These are phyloP conservation scores for Arbacia lixula DNA, from an alignment of 53 echinoderm and acorn worm genomes.

Conservation along the genomic window DNA sequence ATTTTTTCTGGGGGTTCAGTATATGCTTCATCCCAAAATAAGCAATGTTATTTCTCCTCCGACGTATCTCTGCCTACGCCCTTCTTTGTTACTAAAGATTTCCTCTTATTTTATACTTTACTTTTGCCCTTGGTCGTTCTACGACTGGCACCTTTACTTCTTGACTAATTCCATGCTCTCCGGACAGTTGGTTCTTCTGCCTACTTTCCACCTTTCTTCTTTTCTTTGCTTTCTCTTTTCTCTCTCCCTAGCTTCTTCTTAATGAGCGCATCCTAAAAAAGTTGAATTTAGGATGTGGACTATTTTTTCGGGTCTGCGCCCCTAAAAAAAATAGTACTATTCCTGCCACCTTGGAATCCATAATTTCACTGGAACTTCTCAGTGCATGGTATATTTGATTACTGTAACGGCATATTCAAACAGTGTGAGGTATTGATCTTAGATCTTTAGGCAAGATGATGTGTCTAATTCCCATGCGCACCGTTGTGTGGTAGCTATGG, in stretches of 20 bases:
- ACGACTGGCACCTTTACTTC: constrained; percentile 14
- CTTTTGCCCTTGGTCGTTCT: constrained; percentile 10
- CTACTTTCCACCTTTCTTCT: neutral
- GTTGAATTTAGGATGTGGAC: no score
- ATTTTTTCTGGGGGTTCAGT: constrained; percentile 14
- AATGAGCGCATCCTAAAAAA: neutral
- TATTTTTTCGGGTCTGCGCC: no score
- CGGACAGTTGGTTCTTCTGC: constrained; percentile 36
- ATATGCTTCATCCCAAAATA: constrained; percentile 23
- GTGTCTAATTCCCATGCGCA: no score
- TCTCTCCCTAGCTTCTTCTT: constrained; percentile 11
- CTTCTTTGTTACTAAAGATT: constrained; percentile 29
- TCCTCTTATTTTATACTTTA: neutral
- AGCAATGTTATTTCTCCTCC: constrained; percentile 15
- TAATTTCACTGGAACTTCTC: no score
- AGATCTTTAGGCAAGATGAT: no score
- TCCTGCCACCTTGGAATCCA: no score
- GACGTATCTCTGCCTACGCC: constrained; percentile 14
- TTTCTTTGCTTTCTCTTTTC: constrained; percentile 23
- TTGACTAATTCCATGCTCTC: constrained; percentile 5
- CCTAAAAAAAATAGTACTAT: no score
- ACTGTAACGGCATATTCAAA: no score
- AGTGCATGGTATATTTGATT: no score
- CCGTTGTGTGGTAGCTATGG: no score
- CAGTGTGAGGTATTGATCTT: no score